Evolutionary conservation across 2,888 invertebrate genomes (phyloP), one percentile per base, ranked within the genome.

Genomic region (Drosophila neotestacea): DNA sequence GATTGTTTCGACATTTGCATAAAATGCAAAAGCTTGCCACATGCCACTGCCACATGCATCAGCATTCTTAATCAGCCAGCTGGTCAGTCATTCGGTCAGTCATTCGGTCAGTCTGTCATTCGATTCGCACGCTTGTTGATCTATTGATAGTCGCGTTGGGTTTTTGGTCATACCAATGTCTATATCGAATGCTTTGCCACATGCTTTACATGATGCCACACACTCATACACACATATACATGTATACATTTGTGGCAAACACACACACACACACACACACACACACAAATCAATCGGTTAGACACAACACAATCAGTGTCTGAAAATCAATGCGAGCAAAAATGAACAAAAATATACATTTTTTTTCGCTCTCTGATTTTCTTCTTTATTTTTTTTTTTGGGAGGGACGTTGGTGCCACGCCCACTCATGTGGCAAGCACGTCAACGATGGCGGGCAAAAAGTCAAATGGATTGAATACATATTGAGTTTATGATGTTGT

Each of bases 391-490:
- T 44, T 9, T 2, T 32, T 32, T 55, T 34, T 36, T 56, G 34
- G 9, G 1, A 10, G 7, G 11, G 52, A n/a, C 47, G 36, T 67
- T 32, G n/a, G 2, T 58, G 60, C 70, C 77, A 77, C 73, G 73
- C 77, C 73, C 63, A 59, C 58, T 48, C 58, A 54, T 68, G 75
- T 68, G 75, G 72, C 72, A 72, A 58, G 54, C 76, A 69, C 76
- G 60, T 68, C 75, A 72, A 68, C 60, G 63, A 22, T 61, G 73
- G 66, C 65, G 63, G 54, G 73, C 79, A 84, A 85, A 86, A 88
- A 85, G 86, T 86, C 88, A 86, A 87, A 88, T 77, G 83, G 80
- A 85, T 88, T 88, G 85, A 86, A 88, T 85, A 76, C 75, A 76
- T 76, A 85, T 81, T 78, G 85, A 81, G 76, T 80, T 75, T 78